phyloP scores from a whole-genome alignment of 2,797 vertebrate species.

The Eulemur albifrons region DNA sequence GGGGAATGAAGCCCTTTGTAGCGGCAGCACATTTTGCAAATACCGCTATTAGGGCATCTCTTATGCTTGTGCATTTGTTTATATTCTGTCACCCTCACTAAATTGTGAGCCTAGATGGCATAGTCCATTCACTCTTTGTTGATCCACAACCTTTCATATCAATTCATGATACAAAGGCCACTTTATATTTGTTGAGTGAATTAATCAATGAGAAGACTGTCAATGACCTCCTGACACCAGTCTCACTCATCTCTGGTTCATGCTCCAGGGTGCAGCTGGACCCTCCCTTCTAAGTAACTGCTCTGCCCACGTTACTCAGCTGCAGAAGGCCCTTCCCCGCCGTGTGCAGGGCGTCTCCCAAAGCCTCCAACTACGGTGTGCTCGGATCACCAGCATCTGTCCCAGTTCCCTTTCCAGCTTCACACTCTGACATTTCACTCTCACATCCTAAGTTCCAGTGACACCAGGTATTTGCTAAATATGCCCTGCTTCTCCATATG shows the following conservation, averaged over 20 bases:
- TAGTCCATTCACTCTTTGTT: accelerated
- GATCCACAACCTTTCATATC: neutral
- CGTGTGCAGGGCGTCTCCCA: accelerated
- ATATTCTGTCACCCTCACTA: neutral
- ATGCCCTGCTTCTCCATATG: accelerated
- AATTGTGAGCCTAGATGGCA: neutral
- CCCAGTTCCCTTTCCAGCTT: neutral
- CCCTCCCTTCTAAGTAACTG: neutral
- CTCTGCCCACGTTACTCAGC: too few relatives aligned
- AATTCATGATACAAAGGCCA: too few relatives aligned
- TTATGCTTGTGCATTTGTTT: neutral
- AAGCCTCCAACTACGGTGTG: accelerated
- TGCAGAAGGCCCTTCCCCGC: too few relatives aligned
- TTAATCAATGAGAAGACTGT: neutral
- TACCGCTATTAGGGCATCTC: accelerated
- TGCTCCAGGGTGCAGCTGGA: too few relatives aligned
- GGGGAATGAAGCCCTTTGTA: accelerated
- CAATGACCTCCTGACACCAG: neutral
- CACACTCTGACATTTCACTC: neutral
- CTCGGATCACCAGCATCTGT: neutral
- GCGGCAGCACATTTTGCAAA: accelerated
- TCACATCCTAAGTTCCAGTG: neutral
- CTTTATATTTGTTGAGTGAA: neutral
- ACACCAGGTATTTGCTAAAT: neutral
- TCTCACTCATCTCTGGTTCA: neutral